Percentiles rank a stretch among this genome's conserved stretches.
Conservation (phyloP, 2,888 invertebrate species). For the Euspilapteryx auroguttella region DNA sequence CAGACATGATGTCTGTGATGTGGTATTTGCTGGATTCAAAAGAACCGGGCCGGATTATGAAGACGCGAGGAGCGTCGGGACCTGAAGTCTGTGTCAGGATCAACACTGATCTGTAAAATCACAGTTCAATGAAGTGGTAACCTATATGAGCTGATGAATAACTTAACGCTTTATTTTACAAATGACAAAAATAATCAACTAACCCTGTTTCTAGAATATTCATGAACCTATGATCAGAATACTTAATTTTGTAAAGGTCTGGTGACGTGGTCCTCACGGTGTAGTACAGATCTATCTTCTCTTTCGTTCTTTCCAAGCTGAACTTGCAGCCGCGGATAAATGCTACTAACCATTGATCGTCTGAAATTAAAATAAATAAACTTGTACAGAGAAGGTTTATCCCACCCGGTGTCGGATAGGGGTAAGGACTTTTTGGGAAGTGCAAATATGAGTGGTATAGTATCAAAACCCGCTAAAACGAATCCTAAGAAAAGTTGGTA, state of each 20-base stretch:
- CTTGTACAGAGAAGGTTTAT: too few species aligned
- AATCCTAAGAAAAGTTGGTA: too few species aligned
- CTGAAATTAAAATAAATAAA: too few species aligned
- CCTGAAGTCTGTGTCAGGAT: slow-evolving; percentile 23
- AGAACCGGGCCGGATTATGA: slow-evolving; percentile 49
- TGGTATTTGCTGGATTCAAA: slow-evolving; percentile 38
- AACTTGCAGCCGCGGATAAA: slow-evolving; percentile 61
- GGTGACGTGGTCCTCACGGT: slow-evolving; percentile 24
- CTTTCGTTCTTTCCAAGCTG: slow-evolving; percentile 56
- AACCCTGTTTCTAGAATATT: slow-evolving; percentile 12
- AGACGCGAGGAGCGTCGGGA: slow-evolving; percentile 36
- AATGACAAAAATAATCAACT: slow-evolving; percentile 1
- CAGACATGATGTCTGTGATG: slow-evolving; percentile 22
- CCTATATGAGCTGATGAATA: too few species aligned
- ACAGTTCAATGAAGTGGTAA: too few species aligned
- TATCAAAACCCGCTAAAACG: too few species aligned
- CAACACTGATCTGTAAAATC: slow-evolving; percentile 15
- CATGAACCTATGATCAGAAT: slow-evolving; percentile 15
- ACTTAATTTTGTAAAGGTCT: slow-evolving; percentile 33
- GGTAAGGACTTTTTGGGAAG: too few species aligned
- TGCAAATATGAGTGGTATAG: too few species aligned
- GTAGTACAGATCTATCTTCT: slow-evolving; percentile 63
- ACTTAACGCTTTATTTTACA: too few species aligned
- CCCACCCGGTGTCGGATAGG: too few species aligned
- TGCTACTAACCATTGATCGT: slow-evolving; percentile 57